These are phyloP conservation scores for Pimpla rufipes DNA, from an alignment of 2,888 invertebrate genomes.

Conservation along the genomic window DNA sequence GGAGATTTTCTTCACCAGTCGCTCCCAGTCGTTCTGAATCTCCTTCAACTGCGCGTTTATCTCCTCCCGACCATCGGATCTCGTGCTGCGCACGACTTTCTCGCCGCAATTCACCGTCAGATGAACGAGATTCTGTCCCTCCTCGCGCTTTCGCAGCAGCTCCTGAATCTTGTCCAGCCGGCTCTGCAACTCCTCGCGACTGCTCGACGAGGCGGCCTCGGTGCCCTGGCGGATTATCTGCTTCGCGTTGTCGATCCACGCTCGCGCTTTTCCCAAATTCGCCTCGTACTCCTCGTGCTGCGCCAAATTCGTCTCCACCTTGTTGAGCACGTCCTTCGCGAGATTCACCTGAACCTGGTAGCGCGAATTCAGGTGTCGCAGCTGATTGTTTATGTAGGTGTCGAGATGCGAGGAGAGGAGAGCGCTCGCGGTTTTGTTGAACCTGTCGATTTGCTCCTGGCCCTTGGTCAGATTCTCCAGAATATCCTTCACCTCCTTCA, in stretches of 20 bases:
- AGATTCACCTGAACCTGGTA: conserved; percentile 96
- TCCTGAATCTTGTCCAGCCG: conserved; percentile 93
- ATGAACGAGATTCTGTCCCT: conserved; percentile 95
- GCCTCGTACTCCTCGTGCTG: conserved; percentile 94
- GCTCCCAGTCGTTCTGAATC: conserved; percentile 96
- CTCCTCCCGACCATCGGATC: conserved; percentile 95
- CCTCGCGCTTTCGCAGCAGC: conserved; percentile 92
- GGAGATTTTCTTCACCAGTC: conserved; percentile 95
- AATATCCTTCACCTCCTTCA: conserved; percentile 92
- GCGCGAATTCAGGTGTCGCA: conserved; percentile 94
- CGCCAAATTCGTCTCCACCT: conserved; percentile 95
- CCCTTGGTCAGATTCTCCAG: conserved; percentile 91
- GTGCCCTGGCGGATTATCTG: conserved; percentile 93
- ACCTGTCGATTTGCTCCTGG: conserved; percentile 93
- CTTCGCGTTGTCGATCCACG: conserved; percentile 95
- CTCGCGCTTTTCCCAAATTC: conserved; percentile 91
- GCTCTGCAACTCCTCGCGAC: conserved; percentile 93
- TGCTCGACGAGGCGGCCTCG: conserved; percentile 92
- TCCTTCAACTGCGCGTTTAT: conserved; percentile 95
- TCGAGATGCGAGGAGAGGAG: conserved; percentile 94
- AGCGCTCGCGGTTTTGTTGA: conserved; percentile 92
- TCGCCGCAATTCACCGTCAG: conserved; percentile 96
- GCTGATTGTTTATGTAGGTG: conserved; percentile 94
- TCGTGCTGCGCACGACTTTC: conserved; percentile 94
- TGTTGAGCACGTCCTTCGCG: conserved; percentile 95